These are phyloP conservation scores for Petrocephalus microphthalmus DNA, from an alignment of 2,113 vertebrate genomes.

Conservation along the genomic window DNA sequence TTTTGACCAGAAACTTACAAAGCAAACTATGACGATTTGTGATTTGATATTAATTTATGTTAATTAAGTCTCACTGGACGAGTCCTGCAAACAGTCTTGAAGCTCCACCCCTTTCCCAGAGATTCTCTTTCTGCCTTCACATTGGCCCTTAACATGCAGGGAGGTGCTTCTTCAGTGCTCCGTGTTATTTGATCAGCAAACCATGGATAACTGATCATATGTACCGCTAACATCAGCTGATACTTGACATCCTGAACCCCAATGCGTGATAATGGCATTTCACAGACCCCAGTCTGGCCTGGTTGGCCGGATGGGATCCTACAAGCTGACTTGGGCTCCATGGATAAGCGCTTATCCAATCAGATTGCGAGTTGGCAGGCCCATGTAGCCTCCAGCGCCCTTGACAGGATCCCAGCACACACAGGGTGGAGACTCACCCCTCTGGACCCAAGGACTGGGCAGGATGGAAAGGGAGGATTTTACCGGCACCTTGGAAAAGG, in stretches of 20 bases:
- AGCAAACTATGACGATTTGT: not conserved
- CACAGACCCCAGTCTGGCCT: not conserved
- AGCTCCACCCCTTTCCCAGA: not conserved
- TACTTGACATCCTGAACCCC: not conserved
- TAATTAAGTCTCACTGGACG: not conserved
- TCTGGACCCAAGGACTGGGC: not conserved
- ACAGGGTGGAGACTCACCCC: not conserved
- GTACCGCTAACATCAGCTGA: not conserved
- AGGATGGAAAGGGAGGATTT: not conserved
- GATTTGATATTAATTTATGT: not conserved
- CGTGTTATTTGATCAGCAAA: not conserved
- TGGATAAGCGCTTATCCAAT: not conserved
- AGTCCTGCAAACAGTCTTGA: not conserved
- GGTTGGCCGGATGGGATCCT: not conserved
- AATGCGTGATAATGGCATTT: not conserved
- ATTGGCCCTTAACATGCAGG: not conserved
- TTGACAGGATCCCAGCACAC: not conserved
- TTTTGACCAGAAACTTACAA: not conserved
- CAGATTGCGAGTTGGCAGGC: not conserved
- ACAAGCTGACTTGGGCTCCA: not conserved
- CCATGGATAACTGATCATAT: not conserved
- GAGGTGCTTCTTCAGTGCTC: not conserved
- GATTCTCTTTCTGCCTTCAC: not conserved
- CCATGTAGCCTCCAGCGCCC: not conserved
- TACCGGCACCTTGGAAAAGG: not conserved